phyloP scores from a whole-genome alignment of 1,140 invertebrate genomes.

The Zaprionus lachaisei region DNA sequence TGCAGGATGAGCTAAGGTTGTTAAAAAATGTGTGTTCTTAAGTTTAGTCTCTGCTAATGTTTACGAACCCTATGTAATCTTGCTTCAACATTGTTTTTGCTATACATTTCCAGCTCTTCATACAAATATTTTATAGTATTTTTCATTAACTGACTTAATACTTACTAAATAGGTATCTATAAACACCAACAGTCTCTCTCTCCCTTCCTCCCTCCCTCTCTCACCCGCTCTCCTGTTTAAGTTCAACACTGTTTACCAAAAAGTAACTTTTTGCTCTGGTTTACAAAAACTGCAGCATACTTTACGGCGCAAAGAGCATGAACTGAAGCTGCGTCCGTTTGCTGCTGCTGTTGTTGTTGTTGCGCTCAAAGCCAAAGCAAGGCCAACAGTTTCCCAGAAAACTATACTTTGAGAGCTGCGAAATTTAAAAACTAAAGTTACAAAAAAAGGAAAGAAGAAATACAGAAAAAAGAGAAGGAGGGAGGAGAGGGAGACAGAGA shows the following conservation, averaged over 20 bases:
- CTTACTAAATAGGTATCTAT: neutral
- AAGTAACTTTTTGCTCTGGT: slow-evolving; percentile 24
- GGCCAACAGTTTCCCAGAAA: slow-evolving; percentile 23
- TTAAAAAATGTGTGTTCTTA: neutral
- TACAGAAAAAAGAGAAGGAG: neutral
- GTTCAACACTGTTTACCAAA: slow-evolving; percentile 24
- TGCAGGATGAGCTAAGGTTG: neutral
- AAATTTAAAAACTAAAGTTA: slow-evolving; percentile 36
- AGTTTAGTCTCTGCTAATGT: neutral
- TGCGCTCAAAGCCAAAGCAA: slow-evolving; percentile 31
- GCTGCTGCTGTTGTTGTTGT: neutral
- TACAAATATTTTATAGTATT: neutral
- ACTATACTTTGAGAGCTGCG: slow-evolving; percentile 52
- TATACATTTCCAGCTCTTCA: neutral
- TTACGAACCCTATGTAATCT: neutral
- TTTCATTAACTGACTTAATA: slow-evolving; percentile 5
- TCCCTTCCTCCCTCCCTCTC: neutral
- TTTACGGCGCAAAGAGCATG: slow-evolving; percentile 60
- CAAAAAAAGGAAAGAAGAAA: slow-evolving; percentile 6
- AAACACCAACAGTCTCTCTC: neutral
- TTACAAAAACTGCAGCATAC: slow-evolving; percentile 31
- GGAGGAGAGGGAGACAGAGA: neutral
- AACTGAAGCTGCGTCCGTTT: slow-evolving; percentile 22
- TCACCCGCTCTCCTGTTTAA: slow-evolving; percentile 6
- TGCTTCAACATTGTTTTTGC: too few relatives aligned